Evolutionary conservation across 2,797 vertebrate genomes (phyloP).

Genomic region (Falco concolor): DNA sequence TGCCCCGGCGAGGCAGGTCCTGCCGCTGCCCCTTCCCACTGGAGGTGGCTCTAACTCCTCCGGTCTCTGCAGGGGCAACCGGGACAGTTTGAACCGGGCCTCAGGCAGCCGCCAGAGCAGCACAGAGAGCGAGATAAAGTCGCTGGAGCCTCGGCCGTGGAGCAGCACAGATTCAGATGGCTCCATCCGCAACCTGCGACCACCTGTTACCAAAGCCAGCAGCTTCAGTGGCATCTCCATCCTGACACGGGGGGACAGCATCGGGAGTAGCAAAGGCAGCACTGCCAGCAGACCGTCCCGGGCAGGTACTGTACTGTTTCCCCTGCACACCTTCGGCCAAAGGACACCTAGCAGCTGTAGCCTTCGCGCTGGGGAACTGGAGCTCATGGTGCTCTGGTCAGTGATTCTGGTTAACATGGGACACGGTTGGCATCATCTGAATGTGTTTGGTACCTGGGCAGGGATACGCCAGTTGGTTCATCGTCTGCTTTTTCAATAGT

Average conservation of each 20-base stretch:
- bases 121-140: slow-evolving; percentile 95
- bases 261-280: slow-evolving; percentile 88
- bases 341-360: too few relatives aligned
- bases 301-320: slow-evolving; percentile 54
- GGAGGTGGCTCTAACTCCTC: not conserved
- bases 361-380: rapidly evolving
- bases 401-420: not conserved
- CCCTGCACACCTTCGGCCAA: not conserved
- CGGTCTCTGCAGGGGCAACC: slow-evolving; percentile 81
- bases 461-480: not conserved
- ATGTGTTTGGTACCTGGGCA: rapidly evolving
- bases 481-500: not conserved
- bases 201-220: slow-evolving; percentile 97
- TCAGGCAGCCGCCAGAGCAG: slow-evolving; percentile 98
- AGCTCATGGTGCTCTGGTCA: not conserved
- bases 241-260: slow-evolving; percentile 92
- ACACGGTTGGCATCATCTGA: not conserved
- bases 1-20: not conserved
- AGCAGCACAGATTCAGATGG: slow-evolving; percentile 98
- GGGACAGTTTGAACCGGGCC: slow-evolving; percentile 87
- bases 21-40: rapidly evolving
- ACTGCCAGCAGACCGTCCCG: slow-evolving; percentile 62
- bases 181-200: slow-evolving; percentile 87
- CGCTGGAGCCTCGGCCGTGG: slow-evolving; percentile 96
- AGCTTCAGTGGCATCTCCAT: slow-evolving; percentile 99